Base-by-base conservation (phyloP, 2,888 invertebrate genomes). In the Phania funesta region DNA sequence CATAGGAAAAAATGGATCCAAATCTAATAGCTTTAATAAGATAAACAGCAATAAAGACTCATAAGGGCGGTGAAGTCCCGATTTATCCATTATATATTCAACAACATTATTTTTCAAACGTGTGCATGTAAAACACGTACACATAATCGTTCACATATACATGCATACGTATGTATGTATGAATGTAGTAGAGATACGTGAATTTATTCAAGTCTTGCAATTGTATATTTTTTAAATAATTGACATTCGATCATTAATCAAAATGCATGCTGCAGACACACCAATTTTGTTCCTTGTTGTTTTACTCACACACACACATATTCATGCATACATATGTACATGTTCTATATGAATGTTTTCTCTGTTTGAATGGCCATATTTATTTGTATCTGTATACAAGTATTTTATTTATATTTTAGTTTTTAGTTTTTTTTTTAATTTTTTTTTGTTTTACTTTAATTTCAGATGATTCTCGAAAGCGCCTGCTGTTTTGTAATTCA, bases 171-270 rank as follows among this genome's bases (percentile, higher is more conserved):
- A n/a, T n/a, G 1, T 24, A 52, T 20, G 38, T 54, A 26, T 3
- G 32, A 24, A 22, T 38, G 16, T 38, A 1, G 35, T 38, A 68
- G 35, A 48, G 18, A 77, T 56, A 74, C 58, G 58, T 70, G 71
- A 70, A 74, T 74, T 76, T 73, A 78, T 78, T 73, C 48, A 44
- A 75, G 64, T 64, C 67, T 68, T 81, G 83, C 79, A 79, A 82
- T 82, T 78, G 82, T 82, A 75, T 82, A 85, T 87, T 87, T 88
- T 88, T 87, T 86, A 16, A 87, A 87, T 89, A 90, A 90, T 90
- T 90, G 91, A 90, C 91, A 88, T 86, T 86, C 85, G 86, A 90
- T 90, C 90, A 91, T 91, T 91, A 91, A 91, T 91, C 90, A 91
- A 90, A 88, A 86, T 89, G 90, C 90, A 91, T 68, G 74, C 78